Percentiles rank a stretch among this genome's conserved stretches.
Conservation (phyloP, 2,797 vertebrate species). For the Parotocinclus haroldoi region DNA sequence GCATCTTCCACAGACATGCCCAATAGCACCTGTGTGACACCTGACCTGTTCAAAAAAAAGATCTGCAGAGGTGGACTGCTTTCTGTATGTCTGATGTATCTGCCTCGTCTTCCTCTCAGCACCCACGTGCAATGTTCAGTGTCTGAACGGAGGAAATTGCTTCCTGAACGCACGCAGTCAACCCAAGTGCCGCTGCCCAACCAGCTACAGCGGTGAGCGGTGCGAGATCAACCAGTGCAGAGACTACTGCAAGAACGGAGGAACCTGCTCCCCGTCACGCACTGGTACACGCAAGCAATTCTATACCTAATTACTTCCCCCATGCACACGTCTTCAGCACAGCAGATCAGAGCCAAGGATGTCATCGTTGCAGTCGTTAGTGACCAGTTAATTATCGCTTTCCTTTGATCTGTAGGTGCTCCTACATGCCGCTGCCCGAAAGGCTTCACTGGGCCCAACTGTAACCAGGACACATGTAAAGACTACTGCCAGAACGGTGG, state of each 20-base stretch:
- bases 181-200: constrained; percentile 92
- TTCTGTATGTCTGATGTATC: background rate
- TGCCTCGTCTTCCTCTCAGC: background rate
- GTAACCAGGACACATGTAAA: constrained; percentile 81
- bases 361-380: background rate
- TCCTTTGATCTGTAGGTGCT: constrained; percentile 67
- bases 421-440: constrained; percentile 91
- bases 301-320: background rate
- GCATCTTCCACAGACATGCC: too few relatives aligned
- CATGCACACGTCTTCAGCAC: background rate
- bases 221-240: constrained; percentile 91
- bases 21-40: too few relatives aligned
- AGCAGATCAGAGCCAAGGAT: too few relatives aligned
- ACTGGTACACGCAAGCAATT: constrained; percentile 69
- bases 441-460: constrained; percentile 88
- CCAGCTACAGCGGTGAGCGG: constrained; percentile 84
- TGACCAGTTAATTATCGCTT: background rate
- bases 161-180: constrained; percentile 88
- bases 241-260: constrained; percentile 90
- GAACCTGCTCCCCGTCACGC: constrained; percentile 85
- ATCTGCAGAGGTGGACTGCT: too few relatives aligned
- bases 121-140: constrained; percentile 74
- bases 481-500: constrained; percentile 85
- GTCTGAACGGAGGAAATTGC: constrained; percentile 89
- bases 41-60: too few relatives aligned